Evolutionary conservation across 2,113 vertebrate species (phyloP).

Genomic region (Epinephelus fuscoguttatus): DNA sequence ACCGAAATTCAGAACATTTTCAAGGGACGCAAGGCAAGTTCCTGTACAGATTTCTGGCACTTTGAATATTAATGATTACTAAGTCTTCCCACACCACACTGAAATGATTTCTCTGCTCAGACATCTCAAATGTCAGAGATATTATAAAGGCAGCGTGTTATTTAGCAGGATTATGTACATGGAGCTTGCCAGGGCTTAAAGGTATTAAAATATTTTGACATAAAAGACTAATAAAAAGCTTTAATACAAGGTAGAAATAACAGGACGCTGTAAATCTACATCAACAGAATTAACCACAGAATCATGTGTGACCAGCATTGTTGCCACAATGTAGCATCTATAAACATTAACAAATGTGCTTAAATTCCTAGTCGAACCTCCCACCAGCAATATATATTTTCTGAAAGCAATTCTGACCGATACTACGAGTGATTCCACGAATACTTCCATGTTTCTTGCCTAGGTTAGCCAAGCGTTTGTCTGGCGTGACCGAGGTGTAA

Average conservation of each 20-base stretch:
- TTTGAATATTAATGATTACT: neutral
- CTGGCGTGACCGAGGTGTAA: neutral
- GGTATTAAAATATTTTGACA: slow-evolving; percentile 25
- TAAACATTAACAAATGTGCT: neutral
- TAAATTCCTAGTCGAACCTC: neutral
- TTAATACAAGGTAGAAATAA: slow-evolving; percentile 6
- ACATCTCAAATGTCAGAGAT: slow-evolving; percentile 25
- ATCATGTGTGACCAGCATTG: neutral
- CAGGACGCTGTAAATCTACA: neutral
- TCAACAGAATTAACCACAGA: neutral
- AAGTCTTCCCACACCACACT: neutral
- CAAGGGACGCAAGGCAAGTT: neutral
- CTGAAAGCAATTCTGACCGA: neutral
- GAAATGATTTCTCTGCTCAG: neutral
- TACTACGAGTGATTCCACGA: neutral
- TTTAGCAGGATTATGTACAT: slow-evolving; percentile 35
- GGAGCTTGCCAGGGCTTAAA: slow-evolving; percentile 30
- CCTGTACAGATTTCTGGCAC: neutral
- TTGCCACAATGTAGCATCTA: neutral
- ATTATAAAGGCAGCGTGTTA: slow-evolving; percentile 1
- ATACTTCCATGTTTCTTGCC: neutral
- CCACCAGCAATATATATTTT: neutral
- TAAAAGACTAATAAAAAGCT: slow-evolving; percentile 8
- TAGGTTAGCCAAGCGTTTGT: neutral
- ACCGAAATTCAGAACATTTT: neutral